Evolutionary conservation across 2,888 invertebrate species (phyloP).

Genomic region (Crossocerus cetratus): DNA sequence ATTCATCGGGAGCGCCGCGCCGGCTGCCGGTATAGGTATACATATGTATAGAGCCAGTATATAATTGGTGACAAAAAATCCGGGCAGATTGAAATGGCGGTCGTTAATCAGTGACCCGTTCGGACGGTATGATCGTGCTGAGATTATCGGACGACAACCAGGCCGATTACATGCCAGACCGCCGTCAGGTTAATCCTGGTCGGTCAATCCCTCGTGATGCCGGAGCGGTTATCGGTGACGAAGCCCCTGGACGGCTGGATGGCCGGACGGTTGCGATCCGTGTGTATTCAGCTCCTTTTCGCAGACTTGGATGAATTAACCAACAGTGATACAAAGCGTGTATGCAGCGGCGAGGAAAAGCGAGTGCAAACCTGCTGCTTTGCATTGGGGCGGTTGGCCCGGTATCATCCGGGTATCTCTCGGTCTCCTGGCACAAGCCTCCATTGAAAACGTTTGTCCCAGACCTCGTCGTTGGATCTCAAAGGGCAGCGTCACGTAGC

Average conservation of each 20-base stretch:
- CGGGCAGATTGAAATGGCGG: neutral
- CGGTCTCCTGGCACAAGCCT: slow-evolving; percentile 7
- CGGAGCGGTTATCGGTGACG: neutral
- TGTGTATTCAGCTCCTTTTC: slow-evolving; percentile 2
- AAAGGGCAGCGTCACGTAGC: slow-evolving; percentile 6
- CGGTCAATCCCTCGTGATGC: slow-evolving; percentile 20
- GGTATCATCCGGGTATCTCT: slow-evolving; percentile 9
- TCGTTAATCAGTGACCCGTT: slow-evolving; percentile 15
- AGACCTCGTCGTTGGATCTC: slow-evolving; percentile 18
- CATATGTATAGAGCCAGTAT: too few species aligned
- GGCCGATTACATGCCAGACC: slow-evolving; percentile 31
- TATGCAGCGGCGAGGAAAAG: too few species aligned
- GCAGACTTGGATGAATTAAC: too few species aligned
- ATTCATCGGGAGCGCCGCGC: too few species aligned
- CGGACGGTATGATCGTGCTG: slow-evolving; percentile 24
- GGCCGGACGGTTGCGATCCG: slow-evolving; percentile 34
- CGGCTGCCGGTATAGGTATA: too few species aligned
- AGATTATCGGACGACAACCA: slow-evolving; percentile 33
- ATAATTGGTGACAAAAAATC: slow-evolving; percentile 4
- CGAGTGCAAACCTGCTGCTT: neutral
- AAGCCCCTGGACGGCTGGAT: slow-evolving; percentile 1
- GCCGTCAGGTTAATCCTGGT: slow-evolving; percentile 28
- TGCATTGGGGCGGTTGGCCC: slow-evolving; percentile 15
- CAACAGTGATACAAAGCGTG: too few species aligned
- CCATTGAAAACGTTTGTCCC: slow-evolving; percentile 42